Conservation (phyloP, 2,888 invertebrate species). For the Troides oblongomaculatus region DNA sequence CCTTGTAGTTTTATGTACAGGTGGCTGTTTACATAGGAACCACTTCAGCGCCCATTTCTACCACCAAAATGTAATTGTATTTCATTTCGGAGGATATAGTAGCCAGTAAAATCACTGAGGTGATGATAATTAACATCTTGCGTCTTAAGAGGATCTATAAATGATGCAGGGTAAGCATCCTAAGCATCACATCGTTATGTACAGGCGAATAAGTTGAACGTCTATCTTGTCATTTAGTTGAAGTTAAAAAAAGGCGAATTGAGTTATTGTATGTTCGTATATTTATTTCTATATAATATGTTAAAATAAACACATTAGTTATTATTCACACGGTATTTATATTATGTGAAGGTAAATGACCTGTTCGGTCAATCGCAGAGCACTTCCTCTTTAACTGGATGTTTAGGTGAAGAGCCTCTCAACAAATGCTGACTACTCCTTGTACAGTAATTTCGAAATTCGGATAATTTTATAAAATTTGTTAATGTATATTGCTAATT, state of each 20-base stretch:
- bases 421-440: constrained; percentile 1
- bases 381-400: neutral
- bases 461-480: neutral
- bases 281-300: neutral
- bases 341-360: neutral
- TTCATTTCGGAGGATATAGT: no score
- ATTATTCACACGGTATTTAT: neutral
- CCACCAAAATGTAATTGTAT: no score
- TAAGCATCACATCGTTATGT: no score
- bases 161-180: no score
- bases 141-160: no score
- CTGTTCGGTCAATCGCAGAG: neutral
- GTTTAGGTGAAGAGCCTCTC: constrained; percentile 11
- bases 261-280: neutral
- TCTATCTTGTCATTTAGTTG: no score
- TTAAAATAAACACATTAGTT: neutral
- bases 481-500: constrained; percentile 7
- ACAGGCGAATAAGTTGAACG: no score
- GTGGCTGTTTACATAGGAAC: no score
- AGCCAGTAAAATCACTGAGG: no score
- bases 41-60: no score
- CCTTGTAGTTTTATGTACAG: no score
- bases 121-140: no score
- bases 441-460: constrained; percentile 3
- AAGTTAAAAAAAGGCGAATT: neutral